Evolutionary conservation across 2,797 vertebrate species (phyloP), one percentile per base, ranked within the genome.

Genomic region (Sebastes diaconus): DNA sequence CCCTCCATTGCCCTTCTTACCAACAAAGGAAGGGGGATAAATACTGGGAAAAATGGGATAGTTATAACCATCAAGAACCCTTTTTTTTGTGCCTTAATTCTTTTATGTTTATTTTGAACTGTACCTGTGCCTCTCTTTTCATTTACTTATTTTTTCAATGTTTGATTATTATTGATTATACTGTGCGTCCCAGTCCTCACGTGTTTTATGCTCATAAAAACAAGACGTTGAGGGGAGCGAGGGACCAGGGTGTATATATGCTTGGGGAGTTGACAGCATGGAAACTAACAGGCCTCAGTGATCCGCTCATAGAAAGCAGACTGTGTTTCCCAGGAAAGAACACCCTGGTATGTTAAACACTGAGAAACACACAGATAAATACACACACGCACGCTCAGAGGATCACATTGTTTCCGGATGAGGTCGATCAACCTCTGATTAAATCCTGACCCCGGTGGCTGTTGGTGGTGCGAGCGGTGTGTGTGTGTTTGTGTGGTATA

Each of bases 181-280:
- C 42, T 46, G 42, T 46, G 0, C 14, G 42, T 46, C 42, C 42
- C 16, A 46, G 42, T 46, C 42, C 16, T 46, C 42, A 46, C 6
- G 16, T 46, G 42, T 46, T 16, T 6, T 46, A 46, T 18, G 16
- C 42, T 46, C 42, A 46, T 46, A 16, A 46, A 18, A 46, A 46
- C 42, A 46, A 46, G 42, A 50, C 42, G 42, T 20, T 50, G 42
- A 50, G 16, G 42, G 42, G 42, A 46, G 42, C 42, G 42, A 46
- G 42, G 14, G 42, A 46, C 50, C 20, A 52, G 50, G 50, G 50
- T 52, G 50, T 20, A 52, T 52, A n/a, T 52, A n/a, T 83, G 83
- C 59, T 88, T 87, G 61, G 68, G 68, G 69, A 91, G 87, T 90
- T 94, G 93, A 95, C 91, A 90, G 87, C 81, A 95, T 95, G 94